A percentile compares a stretch with the other conserved stretches of the same genome.
Evolutionary conservation across 2,888 invertebrate species (phyloP).

Genomic region (Sussaba pulchella): DNA sequence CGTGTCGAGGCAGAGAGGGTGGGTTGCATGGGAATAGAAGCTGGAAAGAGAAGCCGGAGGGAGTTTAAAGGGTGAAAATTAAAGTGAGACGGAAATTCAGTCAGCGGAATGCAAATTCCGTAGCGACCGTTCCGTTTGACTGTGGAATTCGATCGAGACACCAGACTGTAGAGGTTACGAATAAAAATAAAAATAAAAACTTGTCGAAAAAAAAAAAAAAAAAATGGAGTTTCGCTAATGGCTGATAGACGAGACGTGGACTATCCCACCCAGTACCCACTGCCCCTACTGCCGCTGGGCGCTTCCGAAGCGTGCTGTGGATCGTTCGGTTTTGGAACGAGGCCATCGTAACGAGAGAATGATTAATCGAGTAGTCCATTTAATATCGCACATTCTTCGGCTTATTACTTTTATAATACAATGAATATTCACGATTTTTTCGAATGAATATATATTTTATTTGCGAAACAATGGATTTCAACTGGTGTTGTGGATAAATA

Average conservation of each 20-base stretch:
- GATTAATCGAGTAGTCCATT: conserved; percentile 20
- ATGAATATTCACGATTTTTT: background rate
- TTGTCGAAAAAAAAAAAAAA: too few species aligned
- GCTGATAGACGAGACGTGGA: conserved; percentile 23
- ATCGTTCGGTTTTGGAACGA: background rate
- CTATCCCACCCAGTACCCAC: background rate
- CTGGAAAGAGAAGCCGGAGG: conserved; percentile 8
- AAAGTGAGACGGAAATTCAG: conserved; percentile 40
- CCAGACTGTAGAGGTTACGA: conserved; percentile 58
- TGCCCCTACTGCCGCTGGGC: too few species aligned
- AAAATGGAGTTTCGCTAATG: conserved; percentile 55
- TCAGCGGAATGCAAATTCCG: conserved; percentile 61
- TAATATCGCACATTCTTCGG: conserved; percentile 14
- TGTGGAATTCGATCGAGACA: conserved; percentile 65
- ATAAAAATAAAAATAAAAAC: conserved; percentile 29
- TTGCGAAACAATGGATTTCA: conserved; percentile 11
- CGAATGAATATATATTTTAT: conserved; percentile 16
- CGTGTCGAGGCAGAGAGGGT: conserved; percentile 16
- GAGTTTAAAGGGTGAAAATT: conserved; percentile 27
- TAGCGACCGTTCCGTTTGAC: conserved; percentile 62
- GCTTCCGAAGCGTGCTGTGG: too few species aligned
- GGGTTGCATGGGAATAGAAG: conserved; percentile 3
- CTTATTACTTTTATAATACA: conserved; percentile 13
- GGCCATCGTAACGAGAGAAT: conserved; percentile 2
- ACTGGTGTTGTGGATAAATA: too few species aligned